A percentile compares a stretch with the other conserved stretches of the same genome.
Conservation (phyloP, 2,888 invertebrate species). For the Doris montereyensis region DNA sequence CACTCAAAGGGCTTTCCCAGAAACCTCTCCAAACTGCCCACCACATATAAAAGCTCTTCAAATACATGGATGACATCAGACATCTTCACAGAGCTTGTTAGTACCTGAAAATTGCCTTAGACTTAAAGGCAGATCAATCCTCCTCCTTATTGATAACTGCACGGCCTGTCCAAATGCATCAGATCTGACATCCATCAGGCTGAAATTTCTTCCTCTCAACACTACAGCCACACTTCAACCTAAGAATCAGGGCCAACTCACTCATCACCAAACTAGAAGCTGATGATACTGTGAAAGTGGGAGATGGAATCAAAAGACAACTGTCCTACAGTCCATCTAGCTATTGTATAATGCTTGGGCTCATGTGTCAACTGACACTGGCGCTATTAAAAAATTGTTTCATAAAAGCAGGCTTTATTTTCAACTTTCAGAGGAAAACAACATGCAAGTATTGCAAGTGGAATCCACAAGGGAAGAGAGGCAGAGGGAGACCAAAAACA, state of each 20-base stretch:
- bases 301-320: too few species aligned
- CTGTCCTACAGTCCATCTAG: too few species aligned
- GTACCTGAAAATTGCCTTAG: not conserved
- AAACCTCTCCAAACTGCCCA: constrained; percentile 30
- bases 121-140: constrained; percentile 11
- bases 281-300: too few species aligned
- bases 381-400: too few species aligned
- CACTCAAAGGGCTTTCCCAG: constrained; percentile 41
- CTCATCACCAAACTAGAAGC: too few species aligned
- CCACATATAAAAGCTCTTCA: constrained; percentile 17
- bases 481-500: too few species aligned
- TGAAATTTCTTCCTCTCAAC: constrained; percentile 26
- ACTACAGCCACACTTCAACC: constrained; percentile 28
- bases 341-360: too few species aligned
- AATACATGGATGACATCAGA: constrained; percentile 39
- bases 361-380: too few species aligned
- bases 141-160: constrained; percentile 27
- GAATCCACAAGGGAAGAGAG: too few species aligned
- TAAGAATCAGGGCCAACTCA: not conserved
- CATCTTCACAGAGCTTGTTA: constrained; percentile 33
- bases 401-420: too few species aligned
- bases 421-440: too few species aligned
- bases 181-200: constrained; percentile 2
- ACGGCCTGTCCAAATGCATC: constrained; percentile 2
- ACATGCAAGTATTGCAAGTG: too few species aligned